A percentile compares a stretch with the other conserved stretches of the same genome.
These are phyloP conservation scores for Dendrolimus kikuchii DNA, from an alignment of 1,140 invertebrate genomes.

Conservation along the genomic window DNA sequence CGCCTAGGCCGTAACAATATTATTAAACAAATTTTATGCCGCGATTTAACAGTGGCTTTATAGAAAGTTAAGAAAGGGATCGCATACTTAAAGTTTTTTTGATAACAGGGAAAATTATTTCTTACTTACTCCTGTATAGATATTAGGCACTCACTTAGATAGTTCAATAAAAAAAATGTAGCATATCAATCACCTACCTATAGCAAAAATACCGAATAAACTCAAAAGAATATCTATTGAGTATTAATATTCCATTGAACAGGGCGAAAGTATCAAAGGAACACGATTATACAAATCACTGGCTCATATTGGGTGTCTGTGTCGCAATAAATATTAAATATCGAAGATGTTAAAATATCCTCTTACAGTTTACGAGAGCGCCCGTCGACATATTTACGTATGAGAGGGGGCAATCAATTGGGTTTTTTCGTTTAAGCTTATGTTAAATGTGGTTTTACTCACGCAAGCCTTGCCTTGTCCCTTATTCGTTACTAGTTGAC, in stretches of 20 bases:
- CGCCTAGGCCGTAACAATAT: too few relatives aligned
- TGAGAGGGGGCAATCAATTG: slow-evolving; percentile 57
- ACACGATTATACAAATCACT: slow-evolving; percentile 53
- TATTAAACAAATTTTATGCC: too few relatives aligned
- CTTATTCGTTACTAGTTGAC: too few relatives aligned
- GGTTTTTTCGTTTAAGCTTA: slow-evolving; percentile 51
- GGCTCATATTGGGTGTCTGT: slow-evolving; percentile 64
- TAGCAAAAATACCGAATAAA: too few relatives aligned
- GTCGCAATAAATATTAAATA: slow-evolving; percentile 70
- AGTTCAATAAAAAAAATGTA: too few relatives aligned
- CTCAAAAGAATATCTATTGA: neutral
- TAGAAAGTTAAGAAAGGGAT: too few relatives aligned
- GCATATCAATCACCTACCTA: too few relatives aligned
- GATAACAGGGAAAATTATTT: too few relatives aligned
- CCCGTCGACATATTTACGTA: slow-evolving; percentile 59
- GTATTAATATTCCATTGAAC: neutral
- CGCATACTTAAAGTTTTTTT: too few relatives aligned
- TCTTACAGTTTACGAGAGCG: slow-evolving; percentile 68
- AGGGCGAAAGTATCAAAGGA: slow-evolving; percentile 2
- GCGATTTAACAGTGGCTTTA: too few relatives aligned
- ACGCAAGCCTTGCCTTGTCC: neutral
- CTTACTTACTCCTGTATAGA: too few relatives aligned
- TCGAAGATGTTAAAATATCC: slow-evolving; percentile 66
- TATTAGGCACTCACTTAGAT: too few relatives aligned
- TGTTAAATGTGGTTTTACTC: slow-evolving; percentile 40